Conservation (phyloP, 2,888 invertebrate species). For the Iphiclides podalirius region DNA sequence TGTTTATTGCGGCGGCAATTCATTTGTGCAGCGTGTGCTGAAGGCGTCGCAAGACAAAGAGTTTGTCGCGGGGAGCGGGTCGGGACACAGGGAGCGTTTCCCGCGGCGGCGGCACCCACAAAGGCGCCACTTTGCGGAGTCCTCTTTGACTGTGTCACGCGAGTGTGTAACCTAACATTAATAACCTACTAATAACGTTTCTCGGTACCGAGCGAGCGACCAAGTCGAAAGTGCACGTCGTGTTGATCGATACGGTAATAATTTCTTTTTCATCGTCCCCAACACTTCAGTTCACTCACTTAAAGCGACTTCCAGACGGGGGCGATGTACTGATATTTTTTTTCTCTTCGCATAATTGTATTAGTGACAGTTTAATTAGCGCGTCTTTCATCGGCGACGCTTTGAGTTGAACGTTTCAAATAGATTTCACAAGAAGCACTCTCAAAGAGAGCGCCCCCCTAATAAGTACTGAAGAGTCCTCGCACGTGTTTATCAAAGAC, state of each 20-base stretch:
- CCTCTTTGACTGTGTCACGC: slow-evolving; percentile 62
- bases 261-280: no score
- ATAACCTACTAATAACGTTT: slow-evolving; percentile 66
- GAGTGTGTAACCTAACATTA: slow-evolving; percentile 68
- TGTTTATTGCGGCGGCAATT: slow-evolving; percentile 16
- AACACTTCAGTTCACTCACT: no score
- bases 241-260: not conserved
- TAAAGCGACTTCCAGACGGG: no score
- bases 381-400: slow-evolving; percentile 72
- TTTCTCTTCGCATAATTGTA: slow-evolving; percentile 69
- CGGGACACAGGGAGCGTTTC: slow-evolving; percentile 46
- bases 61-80: slow-evolving; percentile 55
- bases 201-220: slow-evolving; percentile 20
- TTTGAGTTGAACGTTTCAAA: slow-evolving; percentile 78
- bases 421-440: slow-evolving; percentile 78
- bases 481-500: slow-evolving; percentile 81
- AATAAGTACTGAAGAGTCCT: slow-evolving; percentile 81
- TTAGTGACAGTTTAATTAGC: slow-evolving; percentile 79
- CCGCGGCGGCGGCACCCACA: slow-evolving; percentile 51
- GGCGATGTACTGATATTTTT: slow-evolving; percentile 53
- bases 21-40: slow-evolving; percentile 36
- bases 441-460: slow-evolving; percentile 80
- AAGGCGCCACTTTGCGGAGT: slow-evolving; percentile 72
- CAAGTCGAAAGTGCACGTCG: slow-evolving; percentile 4
- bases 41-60: slow-evolving; percentile 64